Conservation (phyloP, 2,797 vertebrate species). For the Pseudomugil gertrudae region DNA sequence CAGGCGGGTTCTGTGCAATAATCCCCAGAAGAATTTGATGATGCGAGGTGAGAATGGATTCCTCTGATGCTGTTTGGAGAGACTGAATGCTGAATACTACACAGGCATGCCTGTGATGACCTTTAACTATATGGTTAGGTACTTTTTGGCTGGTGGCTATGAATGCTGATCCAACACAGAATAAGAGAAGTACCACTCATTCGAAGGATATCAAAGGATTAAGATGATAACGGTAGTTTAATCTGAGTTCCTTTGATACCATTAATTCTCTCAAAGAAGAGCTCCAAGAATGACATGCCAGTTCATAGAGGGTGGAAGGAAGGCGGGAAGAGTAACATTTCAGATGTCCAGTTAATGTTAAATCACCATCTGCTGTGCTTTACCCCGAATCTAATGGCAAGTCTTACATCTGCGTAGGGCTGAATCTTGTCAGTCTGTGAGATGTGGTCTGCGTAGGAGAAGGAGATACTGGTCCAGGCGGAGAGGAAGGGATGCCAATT, state of each 20-base stretch:
- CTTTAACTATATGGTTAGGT: not conserved
- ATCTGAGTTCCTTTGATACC: not conserved
- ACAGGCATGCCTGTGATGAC: not conserved
- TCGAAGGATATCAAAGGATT: not conserved
- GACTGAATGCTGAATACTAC: not conserved
- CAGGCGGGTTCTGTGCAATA: not conserved
- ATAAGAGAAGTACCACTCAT: not conserved
- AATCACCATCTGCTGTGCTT: not conserved
- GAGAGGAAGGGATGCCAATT: not conserved
- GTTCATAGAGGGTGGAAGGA: not conserved
- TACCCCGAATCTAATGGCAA: not conserved
- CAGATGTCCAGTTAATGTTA: not conserved
- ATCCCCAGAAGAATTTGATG: not conserved
- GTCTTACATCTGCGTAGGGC: not conserved
- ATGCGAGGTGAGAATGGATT: conserved; percentile 1
- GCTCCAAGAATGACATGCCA: not conserved
- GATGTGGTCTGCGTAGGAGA: conserved; percentile 7
- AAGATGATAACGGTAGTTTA: not conserved
- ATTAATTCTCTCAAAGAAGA: not conserved
- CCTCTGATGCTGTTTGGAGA: not conserved
- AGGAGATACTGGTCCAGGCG: conserved; percentile 2
- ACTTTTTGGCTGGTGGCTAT: not conserved
- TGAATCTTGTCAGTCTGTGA: conserved; percentile 1
- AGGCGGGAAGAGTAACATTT: not conserved
- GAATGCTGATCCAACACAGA: not conserved